Evolutionary conservation across 2,113 vertebrate genomes (phyloP).

Genomic region (Echinops telfairi): DNA sequence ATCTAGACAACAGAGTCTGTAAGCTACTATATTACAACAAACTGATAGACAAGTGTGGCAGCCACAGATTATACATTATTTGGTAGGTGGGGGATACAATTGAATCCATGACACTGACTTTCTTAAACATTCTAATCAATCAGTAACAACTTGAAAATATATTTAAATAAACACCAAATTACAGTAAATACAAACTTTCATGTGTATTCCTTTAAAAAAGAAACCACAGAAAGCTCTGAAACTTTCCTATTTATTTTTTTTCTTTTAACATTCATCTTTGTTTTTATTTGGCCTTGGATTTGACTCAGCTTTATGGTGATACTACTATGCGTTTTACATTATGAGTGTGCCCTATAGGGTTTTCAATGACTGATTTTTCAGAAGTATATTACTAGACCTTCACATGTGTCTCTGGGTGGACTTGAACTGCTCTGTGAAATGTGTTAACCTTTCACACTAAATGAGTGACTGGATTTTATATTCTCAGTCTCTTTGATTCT

Average conservation of each 20-base stretch:
- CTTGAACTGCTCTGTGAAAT: neutral
- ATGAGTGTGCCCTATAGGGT: neutral
- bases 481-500: neutral
- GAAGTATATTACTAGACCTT: neutral
- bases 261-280: no score
- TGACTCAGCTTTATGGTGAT: no score
- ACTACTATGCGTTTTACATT: no score
- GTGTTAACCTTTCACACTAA: neutral
- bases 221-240: no score
- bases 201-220: no score
- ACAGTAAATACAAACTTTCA: neutral
- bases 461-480: conserved; percentile 5
- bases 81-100: neutral
- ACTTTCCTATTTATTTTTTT: no score
- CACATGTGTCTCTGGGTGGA: neutral
- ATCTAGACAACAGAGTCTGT: no score
- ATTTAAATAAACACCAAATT: neutral
- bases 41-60: no score
- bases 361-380: neutral
- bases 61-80: neutral
- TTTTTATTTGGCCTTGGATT: no score
- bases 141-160: neutral
- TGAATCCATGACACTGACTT: neutral
- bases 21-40: no score
- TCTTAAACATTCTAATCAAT: neutral